Base-by-base conservation (phyloP, 2,797 vertebrate genomes). In the Poeciliopsis turneri region DNA sequence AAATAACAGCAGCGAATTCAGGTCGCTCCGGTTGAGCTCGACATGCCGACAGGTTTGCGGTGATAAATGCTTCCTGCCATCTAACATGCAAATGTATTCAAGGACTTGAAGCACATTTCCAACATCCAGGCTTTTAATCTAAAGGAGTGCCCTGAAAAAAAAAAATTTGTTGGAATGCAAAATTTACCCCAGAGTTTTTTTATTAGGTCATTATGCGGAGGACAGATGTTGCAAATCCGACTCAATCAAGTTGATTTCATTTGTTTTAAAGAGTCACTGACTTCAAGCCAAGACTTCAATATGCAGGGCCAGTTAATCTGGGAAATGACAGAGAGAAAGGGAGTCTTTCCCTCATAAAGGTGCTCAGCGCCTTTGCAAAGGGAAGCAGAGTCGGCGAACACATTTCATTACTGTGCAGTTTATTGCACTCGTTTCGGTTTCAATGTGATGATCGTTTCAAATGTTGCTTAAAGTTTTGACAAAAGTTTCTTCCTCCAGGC, bases 161-260 rank as follows among this genome's bases (percentile, higher is more conserved):
- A 85, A 84, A 79, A 85, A 82, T 91, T 90, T 84, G 87, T 72
- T 66, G 61, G 88, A 88, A 90, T 88, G 88, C 78, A 84, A 86
- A 89, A 92, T 90, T 66, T 11, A 47, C 75, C 68, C 66, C 71
- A 18, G 46, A 80, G 57, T n/a, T n/a, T 79, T 92, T 92, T 93
- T 92, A 92, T 92, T 92, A 87, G 89, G 81, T 82, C 74, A 20
- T 86, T 90, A 88, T 79, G 76, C 64, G 66, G 85, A 85, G 88
- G 90, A 88, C 90, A 90, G 87, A 87, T 79, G 82, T 82, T 84
- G 68, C 83, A 86, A 86, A 90, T 84, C 81, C 76, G 82, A 84
- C 83, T 89, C 84, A 84, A 90, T 93, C 87, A 86, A 81, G 74
- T 70, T 88, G 87, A 92, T 92, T 93, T 90, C 73, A 93, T 93